Conservation (phyloP, 2,113 vertebrate species). For the Scolopax mira region DNA sequence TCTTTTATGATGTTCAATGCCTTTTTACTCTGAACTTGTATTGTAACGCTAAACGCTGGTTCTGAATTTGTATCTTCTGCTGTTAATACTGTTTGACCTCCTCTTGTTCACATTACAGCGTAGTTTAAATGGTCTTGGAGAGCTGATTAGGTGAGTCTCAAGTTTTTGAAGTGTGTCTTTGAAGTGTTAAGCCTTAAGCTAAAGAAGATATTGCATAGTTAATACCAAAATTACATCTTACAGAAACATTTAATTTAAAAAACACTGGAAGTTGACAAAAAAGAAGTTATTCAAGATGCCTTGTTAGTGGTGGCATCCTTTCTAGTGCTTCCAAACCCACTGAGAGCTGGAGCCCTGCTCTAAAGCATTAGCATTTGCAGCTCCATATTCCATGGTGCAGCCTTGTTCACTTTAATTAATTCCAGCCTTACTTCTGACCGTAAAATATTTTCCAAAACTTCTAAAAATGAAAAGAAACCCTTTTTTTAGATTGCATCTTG, state of each 20-base stretch:
- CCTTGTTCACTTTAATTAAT: background rate
- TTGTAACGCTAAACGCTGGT: background rate
- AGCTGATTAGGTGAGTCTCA: background rate
- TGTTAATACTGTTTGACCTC: background rate
- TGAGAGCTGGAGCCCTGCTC: background rate
- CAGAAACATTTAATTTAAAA: background rate
- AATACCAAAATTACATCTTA: background rate
- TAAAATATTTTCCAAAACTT: constrained; percentile 21
- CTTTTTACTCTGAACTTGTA: constrained; percentile 51
- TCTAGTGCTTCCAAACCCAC: constrained; percentile 21
- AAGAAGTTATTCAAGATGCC: background rate
- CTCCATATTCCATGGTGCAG: background rate
- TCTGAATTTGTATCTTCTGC: constrained; percentile 36
- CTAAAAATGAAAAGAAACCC: background rate
- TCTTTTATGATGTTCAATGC: constrained; percentile 35
- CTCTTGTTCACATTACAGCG: background rate
- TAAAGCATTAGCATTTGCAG: background rate
- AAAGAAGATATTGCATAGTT: background rate
- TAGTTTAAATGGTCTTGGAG: background rate
- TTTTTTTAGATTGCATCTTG: constrained; percentile 3
- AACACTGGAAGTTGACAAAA: background rate
- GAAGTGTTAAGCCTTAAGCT: background rate
- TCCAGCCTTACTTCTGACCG: background rate
- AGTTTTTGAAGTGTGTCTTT: background rate
- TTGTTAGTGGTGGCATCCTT: background rate